Base-by-base conservation (phyloP, 2,797 vertebrate genomes). In the Distichodus sexfasciatus region DNA sequence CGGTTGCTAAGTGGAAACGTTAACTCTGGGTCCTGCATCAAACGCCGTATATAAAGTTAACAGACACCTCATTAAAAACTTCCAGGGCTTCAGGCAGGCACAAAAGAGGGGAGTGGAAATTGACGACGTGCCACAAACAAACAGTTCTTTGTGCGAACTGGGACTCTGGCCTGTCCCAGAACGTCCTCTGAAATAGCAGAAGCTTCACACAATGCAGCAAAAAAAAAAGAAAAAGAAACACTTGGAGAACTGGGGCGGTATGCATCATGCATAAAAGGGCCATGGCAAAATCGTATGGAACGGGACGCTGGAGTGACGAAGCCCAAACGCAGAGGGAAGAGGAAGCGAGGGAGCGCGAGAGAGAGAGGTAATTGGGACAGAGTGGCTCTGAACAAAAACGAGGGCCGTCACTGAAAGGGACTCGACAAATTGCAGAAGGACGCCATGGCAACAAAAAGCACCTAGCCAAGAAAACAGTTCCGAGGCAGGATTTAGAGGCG, bases 61-160 rank as follows among this genome's bases (percentile, higher is more conserved):
- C 71, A 75, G 54, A 69, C 33, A 19, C 59, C 61, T 75, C 74
- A 77, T 80, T 73, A 78, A 78, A 80, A 71, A 46, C 78, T 76
- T 76, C 71, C 73, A 80, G 75, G 35, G 61, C 62, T 66, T 66
- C 59, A 5, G 69, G 33, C 75, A 75, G 31, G 53, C 51, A 77
- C 75, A 77, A 76, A 69, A 43, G n/a, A n/a, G 48, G 54, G 48
- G 63, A 59, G 47, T 46, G 69, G 69, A 64, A 70, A 62, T 5
- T 28, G 73, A 71, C 71, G 75, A 58, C 50, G 57, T 38, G 29
- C 57, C 55, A 66, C 72, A 66, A 46, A 77, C 65, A 78, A 71
- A 62, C 63, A 53, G 54, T 29, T 48, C 63, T 75, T 69, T 77
- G 77, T 69, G 41, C 47, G 21, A 51, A 53, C 54, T 11, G 51